Evolutionary conservation across 2,888 invertebrate genomes (phyloP).

Genomic region (Callimorpha dominula): DNA sequence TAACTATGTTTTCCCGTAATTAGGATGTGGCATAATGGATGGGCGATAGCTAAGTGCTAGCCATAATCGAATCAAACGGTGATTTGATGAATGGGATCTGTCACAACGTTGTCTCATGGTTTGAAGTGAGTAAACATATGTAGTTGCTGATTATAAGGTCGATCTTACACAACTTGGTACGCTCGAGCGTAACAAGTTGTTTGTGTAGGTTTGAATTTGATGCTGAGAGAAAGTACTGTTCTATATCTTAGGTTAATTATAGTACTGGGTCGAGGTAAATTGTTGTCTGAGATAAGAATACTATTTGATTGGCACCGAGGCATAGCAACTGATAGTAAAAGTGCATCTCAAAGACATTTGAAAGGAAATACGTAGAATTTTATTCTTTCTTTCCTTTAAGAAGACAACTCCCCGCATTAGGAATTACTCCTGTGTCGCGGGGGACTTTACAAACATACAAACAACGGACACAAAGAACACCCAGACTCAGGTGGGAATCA

Average conservation of each 20-base stretch:
- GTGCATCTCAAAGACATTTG: not conserved
- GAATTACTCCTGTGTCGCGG: too few relatives aligned
- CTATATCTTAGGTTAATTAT: too few relatives aligned
- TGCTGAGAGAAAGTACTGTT: not conserved
- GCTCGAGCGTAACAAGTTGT: not conserved
- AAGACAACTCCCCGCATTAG: too few relatives aligned
- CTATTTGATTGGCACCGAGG: not conserved
- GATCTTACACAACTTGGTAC: too few relatives aligned
- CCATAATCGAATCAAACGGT: constrained; percentile 5
- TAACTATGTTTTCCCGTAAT: not conserved
- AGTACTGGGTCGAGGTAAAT: too few relatives aligned
- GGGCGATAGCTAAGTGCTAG: not conserved
- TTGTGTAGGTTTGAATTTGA: not conserved
- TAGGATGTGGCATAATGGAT: not conserved
- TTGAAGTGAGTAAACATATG: not conserved
- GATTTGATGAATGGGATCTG: not conserved
- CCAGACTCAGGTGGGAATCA: too few relatives aligned
- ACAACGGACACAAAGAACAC: too few relatives aligned
- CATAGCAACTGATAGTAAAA: not conserved
- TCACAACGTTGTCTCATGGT: not conserved
- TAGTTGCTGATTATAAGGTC: not conserved
- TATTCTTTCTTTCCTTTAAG: too few relatives aligned
- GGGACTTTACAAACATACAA: too few relatives aligned
- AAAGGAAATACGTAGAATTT: too few relatives aligned
- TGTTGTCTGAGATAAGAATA: too few relatives aligned